These are phyloP conservation scores for Entomobrya multifasciata DNA, from an alignment of 2,888 invertebrate species.

Conservation along the genomic window DNA sequence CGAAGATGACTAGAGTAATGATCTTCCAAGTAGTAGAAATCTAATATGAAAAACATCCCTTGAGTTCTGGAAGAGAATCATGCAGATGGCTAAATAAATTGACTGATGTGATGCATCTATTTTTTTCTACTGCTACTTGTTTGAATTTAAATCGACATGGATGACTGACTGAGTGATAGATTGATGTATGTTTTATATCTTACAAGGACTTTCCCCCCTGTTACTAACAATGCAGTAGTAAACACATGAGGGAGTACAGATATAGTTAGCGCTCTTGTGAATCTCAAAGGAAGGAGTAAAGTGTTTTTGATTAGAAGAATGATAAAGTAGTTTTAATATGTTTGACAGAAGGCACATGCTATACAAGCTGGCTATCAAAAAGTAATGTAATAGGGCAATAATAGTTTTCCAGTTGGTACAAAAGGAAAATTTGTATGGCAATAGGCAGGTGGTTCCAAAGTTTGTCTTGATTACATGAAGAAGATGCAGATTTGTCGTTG, in stretches of 20 bases:
- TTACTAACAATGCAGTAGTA: constrained; percentile 58
- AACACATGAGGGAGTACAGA: constrained; percentile 56
- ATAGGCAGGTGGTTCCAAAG: constrained; percentile 21
- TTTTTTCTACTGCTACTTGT: constrained; percentile 45
- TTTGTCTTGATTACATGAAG: constrained; percentile 12
- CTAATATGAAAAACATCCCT: constrained; percentile 49
- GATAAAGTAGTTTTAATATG: constrained; percentile 53
- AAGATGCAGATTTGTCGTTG: not conserved
- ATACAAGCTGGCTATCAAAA: constrained; percentile 61
- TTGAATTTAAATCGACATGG: constrained; percentile 63
- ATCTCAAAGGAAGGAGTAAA: constrained; percentile 31
- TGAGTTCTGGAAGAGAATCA: constrained; percentile 39
- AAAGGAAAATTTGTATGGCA: not conserved
- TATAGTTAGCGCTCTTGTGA: constrained; percentile 15
- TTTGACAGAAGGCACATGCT: constrained; percentile 69
- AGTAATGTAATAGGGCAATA: constrained; percentile 1
- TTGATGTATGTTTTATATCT: constrained; percentile 35
- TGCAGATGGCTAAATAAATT: constrained; percentile 64
- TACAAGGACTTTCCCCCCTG: constrained; percentile 38
- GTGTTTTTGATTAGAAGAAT: constrained; percentile 40
- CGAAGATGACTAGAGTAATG: constrained; percentile 39
- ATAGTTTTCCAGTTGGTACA: not conserved
- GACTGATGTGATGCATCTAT: not conserved
- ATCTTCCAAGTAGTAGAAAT: too few species aligned
- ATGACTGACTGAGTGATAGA: constrained; percentile 61